A percentile compares a stretch with the other conserved stretches of the same genome.
Conservation (phyloP, 2,888 invertebrate species). For the Autographa gamma region DNA sequence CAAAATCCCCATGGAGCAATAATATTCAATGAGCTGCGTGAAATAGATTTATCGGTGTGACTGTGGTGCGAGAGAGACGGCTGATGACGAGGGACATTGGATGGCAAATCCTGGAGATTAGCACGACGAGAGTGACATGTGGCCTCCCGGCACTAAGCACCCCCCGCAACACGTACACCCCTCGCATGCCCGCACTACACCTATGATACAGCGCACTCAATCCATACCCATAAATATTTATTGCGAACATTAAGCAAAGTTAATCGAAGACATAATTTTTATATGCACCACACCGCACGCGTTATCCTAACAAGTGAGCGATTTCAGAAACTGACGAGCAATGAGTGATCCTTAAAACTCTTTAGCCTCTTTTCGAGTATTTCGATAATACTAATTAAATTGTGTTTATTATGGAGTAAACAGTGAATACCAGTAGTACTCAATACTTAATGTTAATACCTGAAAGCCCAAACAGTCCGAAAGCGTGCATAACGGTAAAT, state of each 20-base stretch:
- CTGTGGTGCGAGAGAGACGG: conserved; percentile 72
- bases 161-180: conserved; percentile 68
- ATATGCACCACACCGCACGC: conserved; percentile 35
- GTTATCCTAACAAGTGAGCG: conserved; percentile 21
- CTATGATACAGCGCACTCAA: conserved; percentile 64
- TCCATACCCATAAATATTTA: conserved; percentile 72
- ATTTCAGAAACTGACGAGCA: background rate
- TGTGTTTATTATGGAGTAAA: background rate
- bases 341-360: background rate
- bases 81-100: conserved; percentile 79
- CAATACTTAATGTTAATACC: no score
- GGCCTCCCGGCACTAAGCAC: conserved; percentile 87
- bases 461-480: background rate
- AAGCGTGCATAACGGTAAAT: background rate
- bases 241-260: conserved; percentile 56
- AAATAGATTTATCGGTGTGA: conserved; percentile 76
- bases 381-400: background rate
- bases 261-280: conserved; percentile 55
- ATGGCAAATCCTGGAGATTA: conserved; percentile 88
- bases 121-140: conserved; percentile 88
- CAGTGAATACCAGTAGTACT: background rate
- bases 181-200: conserved; percentile 63
- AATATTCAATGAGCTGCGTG: conserved; percentile 87
- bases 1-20: conserved; percentile 89
- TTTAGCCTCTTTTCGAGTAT: background rate